Evolutionary conservation across 1,140 invertebrate genomes (phyloP), one percentile per base, ranked within the genome.

Genomic region (Aphelenchoides besseyi): DNA sequence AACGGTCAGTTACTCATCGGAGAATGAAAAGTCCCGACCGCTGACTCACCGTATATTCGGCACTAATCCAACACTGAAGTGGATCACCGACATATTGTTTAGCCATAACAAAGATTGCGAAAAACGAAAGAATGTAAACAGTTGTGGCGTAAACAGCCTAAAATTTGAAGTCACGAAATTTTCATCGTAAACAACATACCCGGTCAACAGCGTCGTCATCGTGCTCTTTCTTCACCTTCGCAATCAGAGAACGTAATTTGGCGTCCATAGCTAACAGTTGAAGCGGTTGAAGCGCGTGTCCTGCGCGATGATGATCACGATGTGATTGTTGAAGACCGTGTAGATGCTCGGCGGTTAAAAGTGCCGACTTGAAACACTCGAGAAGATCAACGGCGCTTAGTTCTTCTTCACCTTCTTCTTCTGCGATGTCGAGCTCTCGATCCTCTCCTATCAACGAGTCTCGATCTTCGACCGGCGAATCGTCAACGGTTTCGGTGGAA

Each of bases 61-160:
- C 76, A n/a, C 78, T 78, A 26, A 78, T 12, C 78, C 74, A 78
- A 54, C 76, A 78, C 55, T 78, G 74, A 18, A 78, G 29, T 16
- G 76, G 76, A 3, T 77, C 68, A 8, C 76, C 76, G 23, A 78
- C 76, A 70, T 81, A 78, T 64, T 78, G 76, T 48, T 72, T 80
- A 29, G 79, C 76, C 69, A 78, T 81, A 26, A 78, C 73, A 28
- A 77, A 36, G 12, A 80, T 63, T 2, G 76, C 78, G 54, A 77
- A 77, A 52, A 77, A 78, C 0, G 57, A 62, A 29, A 77, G 55
- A 67, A 77, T 55, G 37, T 77, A 78, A n/a, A 80, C 76, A 3
- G 79, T 77, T 23, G 76, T 77, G 9, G 76, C 74, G 64, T 77
- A 77, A 48, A 81, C 71, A 37, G 75, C 35, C 41, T 48, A 32